A percentile compares a stretch with the other conserved stretches of the same genome.
phyloP scores from a whole-genome alignment of 2,888 invertebrate genomes.

The Teleiodes luculella region DNA sequence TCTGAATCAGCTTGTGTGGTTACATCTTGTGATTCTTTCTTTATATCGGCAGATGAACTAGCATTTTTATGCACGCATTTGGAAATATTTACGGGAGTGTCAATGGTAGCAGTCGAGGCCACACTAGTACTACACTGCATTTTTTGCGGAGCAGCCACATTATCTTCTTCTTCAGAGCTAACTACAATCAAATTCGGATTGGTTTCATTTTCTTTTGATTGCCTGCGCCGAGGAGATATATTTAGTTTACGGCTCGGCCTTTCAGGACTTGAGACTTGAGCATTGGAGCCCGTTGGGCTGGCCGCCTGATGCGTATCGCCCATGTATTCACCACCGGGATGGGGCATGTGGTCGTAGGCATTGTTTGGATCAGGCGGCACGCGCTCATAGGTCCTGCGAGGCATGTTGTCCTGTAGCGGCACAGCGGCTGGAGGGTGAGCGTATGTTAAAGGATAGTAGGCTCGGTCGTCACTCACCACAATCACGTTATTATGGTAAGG shows the following conservation, averaged over 20 bases:
- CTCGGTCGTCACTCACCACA: conserved; percentile 48
- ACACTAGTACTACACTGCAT: neutral
- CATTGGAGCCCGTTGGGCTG: neutral
- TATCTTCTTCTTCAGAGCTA: conserved; percentile 73
- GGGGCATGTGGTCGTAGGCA: conserved; percentile 28
- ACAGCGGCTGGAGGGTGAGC: conserved; percentile 30
- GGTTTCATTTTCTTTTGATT: conserved; percentile 57
- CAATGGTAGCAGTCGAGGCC: neutral
- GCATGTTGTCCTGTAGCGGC: conserved; percentile 7
- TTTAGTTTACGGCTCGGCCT: conserved; percentile 67
- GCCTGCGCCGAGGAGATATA: conserved; percentile 64
- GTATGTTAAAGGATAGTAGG: conserved; percentile 46
- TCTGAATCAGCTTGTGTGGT: conserved; percentile 30
- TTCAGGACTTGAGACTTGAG: conserved; percentile 41
- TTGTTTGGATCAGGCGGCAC: conserved; percentile 31
- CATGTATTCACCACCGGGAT: conserved; percentile 19
- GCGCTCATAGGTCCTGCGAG: conserved; percentile 38
- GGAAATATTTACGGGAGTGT: conserved; percentile 8
- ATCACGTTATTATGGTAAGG: conserved; percentile 55
- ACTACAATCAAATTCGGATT: conserved; percentile 64
- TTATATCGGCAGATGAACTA: conserved; percentile 37
- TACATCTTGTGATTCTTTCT: conserved; percentile 49
- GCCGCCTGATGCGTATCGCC: conserved; percentile 22
- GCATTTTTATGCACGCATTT: conserved; percentile 14
- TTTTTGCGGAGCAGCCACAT: conserved; percentile 35